Evolutionary conservation across 2,113 vertebrate species (phyloP), one percentile per base, ranked within the genome.

Genomic region (Channa maculata): DNA sequence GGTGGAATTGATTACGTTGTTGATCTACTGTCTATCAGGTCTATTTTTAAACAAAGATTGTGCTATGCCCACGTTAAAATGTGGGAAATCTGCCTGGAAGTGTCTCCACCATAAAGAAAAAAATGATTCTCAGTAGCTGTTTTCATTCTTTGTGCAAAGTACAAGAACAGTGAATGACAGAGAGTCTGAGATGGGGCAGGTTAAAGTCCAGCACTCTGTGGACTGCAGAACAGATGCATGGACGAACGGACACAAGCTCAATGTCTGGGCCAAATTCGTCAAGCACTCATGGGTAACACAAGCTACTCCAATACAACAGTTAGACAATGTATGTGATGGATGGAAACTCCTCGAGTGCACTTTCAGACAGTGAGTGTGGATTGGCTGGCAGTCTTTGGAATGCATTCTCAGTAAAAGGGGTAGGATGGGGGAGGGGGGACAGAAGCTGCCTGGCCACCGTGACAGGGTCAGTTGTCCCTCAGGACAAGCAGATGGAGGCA

Each of bases 401-500:
- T 92, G 92, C 92, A 92, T 93, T 93, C 77, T 88, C 86, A 90
- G 89, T 86, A 88, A 86, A 85, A 58, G 74, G 85, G 67, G 78
- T 50, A 65, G 76, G 66, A 77, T 83, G 89, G 88, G 87, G 85
- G 86, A 39, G 64, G 77, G 85, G 88, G 88, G 86, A 84, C 83
- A 89, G 86, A 89, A 89, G 84, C 87, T 88, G 88, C 85, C 84
- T 90, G 92, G 86, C 88, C 90, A 88, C 88, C 75, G 83, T 90
- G 90, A 88, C 87, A 87, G 88, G 91, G 91, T 91, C 92, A 91
- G 91, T 85, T 88, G 85, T 90, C 92, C 91, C 92, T 91, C 82
- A 89, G 91, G 87, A 93, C 71, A 55, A 90, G 91, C 92, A 92
- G 88, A 93, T 92, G 92, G 92, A 92, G 91, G 92, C 90, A 92